Conservation (phyloP, 2,888 invertebrate genomes). For the Achlya flavicornis region DNA sequence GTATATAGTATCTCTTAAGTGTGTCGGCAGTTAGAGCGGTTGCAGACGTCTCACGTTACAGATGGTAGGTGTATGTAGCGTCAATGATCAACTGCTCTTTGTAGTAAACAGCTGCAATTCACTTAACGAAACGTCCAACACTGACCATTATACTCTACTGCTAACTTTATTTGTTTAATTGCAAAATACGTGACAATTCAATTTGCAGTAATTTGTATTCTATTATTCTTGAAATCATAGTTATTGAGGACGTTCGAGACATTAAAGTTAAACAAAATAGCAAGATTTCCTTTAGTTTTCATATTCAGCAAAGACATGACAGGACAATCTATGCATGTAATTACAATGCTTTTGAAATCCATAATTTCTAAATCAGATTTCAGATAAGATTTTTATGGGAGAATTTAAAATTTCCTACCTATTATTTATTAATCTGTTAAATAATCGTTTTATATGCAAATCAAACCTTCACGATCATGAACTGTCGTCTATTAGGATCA, state of each 20-base stretch:
- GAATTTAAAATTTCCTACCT: neutral
- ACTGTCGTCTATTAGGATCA: conserved; percentile 35
- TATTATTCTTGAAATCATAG: conserved; percentile 1
- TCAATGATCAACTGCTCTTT: conserved; percentile 64
- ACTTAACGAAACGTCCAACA: conserved; percentile 26
- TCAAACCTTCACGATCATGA: conserved; percentile 40
- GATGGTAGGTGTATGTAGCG: conserved; percentile 58
- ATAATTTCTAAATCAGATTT: neutral
- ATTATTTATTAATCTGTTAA: neutral
- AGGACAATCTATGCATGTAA: too few relatives aligned
- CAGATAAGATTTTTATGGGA: neutral
- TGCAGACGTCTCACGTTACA: conserved; percentile 72
- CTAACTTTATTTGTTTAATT: conserved; percentile 26
- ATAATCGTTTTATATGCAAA: conserved; percentile 30
- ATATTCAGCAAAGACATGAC: neutral
- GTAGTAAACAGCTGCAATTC: conserved; percentile 49
- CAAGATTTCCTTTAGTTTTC: neutral
- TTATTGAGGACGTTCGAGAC: conserved; percentile 1
- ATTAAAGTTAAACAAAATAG: neutral
- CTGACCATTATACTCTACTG: conserved; percentile 31
- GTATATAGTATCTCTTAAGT: conserved; percentile 69
- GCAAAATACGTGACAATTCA: conserved; percentile 27
- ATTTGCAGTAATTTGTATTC: conserved; percentile 6
- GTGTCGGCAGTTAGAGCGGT: conserved; percentile 65
- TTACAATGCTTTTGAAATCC: neutral